phyloP scores from a whole-genome alignment of 2,888 invertebrate species.

The Mamestra brassicae region DNA sequence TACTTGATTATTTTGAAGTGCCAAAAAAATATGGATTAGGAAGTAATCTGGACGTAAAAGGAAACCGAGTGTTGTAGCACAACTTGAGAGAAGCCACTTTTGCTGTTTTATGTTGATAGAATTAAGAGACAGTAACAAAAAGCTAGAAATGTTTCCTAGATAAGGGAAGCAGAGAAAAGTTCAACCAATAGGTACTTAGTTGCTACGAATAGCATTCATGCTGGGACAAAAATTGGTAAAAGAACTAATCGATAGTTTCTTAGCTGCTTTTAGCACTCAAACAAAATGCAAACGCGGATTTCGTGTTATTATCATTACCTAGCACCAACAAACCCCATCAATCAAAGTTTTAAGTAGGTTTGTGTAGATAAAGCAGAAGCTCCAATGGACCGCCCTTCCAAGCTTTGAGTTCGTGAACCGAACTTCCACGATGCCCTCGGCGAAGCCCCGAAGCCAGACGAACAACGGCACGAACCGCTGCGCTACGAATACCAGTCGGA shows the following conservation, averaged over 20 bases:
- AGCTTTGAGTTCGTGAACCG: constrained; percentile 58
- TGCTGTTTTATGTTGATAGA: background rate
- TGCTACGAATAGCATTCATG: background rate
- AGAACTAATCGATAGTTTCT: background rate
- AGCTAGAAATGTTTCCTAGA: background rate
- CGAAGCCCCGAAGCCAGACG: constrained; percentile 55
- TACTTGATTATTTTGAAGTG: constrained; percentile 5
- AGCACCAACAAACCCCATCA: constrained; percentile 60
- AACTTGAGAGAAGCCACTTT: constrained; percentile 4
- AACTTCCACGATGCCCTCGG: constrained; percentile 57
- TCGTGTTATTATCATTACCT: constrained; percentile 35
- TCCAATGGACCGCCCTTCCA: constrained; percentile 63
- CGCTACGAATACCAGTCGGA: constrained; percentile 71
- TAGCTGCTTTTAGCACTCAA: constrained; percentile 27
- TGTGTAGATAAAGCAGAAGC: constrained; percentile 69
- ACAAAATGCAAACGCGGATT: constrained; percentile 42
- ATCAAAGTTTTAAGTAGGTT: constrained; percentile 67
- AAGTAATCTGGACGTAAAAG: constrained; percentile 33
- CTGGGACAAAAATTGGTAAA: constrained; percentile 1
- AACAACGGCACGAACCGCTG: constrained; percentile 48
- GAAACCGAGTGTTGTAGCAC: constrained; percentile 14
- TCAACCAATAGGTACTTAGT: background rate
- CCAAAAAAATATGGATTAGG: constrained; percentile 22
- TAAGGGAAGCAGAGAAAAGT: background rate
- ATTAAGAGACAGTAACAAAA: constrained; percentile 3